A percentile compares a stretch with the other conserved stretches of the same genome.
Evolutionary conservation across 2,113 vertebrate genomes (phyloP).

Genomic region (Pan paniscus): DNA sequence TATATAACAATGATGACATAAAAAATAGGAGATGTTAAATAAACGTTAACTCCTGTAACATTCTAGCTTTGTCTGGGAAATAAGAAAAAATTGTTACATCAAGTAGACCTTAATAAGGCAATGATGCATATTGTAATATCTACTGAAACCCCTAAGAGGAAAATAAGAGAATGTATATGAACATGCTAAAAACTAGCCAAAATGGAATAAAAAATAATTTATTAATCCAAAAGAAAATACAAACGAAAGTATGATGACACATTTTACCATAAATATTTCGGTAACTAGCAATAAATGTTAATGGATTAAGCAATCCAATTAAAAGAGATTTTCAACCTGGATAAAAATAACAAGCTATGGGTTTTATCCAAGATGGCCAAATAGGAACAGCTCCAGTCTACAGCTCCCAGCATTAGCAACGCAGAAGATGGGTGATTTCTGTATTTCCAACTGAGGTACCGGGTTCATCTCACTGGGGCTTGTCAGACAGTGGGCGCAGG

Average conservation of each 20-base stretch:
- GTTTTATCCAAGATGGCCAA: too few species aligned
- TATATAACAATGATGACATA: background rate
- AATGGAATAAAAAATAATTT: background rate
- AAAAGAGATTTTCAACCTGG: background rate
- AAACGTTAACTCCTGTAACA: background rate
- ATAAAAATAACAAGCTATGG: background rate
- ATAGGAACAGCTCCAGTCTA: too few species aligned
- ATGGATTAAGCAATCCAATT: background rate
- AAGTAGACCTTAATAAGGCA: background rate
- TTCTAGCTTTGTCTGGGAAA: background rate
- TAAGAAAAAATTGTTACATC: background rate
- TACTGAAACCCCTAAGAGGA: background rate
- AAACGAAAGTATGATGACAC: background rate
- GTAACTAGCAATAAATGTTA: background rate
- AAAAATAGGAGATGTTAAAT: background rate
- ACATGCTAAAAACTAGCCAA: background rate
- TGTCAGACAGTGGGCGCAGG: too few species aligned
- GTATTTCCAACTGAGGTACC: too few species aligned
- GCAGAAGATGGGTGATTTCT: too few species aligned
- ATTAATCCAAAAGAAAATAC: background rate
- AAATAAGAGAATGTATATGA: background rate
- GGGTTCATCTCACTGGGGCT: too few species aligned
- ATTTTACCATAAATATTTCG: slow-evolving; percentile 3
- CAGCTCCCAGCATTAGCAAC: too few species aligned
- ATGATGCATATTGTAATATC: background rate